Percentiles rank a stretch among this genome's conserved stretches.
phyloP scores from a whole-genome alignment of 2,113 vertebrate genomes.

The Podarcis raffonei region DNA sequence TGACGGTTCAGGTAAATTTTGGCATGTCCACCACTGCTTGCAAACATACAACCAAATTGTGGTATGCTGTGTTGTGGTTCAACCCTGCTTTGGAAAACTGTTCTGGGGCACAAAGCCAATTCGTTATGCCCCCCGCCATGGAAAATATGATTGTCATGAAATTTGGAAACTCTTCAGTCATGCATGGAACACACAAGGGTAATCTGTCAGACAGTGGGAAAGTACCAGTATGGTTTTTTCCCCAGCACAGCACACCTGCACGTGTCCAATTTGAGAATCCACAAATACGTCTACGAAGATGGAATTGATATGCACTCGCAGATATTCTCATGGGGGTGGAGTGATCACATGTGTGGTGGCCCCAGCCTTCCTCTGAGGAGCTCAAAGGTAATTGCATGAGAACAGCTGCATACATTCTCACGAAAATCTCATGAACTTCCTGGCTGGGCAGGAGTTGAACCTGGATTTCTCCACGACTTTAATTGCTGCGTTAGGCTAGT shows the following conservation, averaged over 20 bases:
- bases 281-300: not conserved
- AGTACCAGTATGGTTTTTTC: too few species aligned
- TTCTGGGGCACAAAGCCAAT: not conserved
- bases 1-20: not conserved
- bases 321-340: not conserved
- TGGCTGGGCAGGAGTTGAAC: not conserved
- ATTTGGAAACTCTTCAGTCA: not conserved
- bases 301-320: not conserved
- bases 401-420: not conserved
- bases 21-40: not conserved
- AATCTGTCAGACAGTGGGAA: not conserved
- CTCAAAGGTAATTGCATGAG: not conserved
- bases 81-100: not conserved
- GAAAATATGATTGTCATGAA: not conserved
- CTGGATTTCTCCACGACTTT: not conserved
- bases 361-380: not conserved
- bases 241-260: not conserved
- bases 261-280: not conserved
- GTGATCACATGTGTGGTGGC: not conserved
- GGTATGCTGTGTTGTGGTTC: not conserved
- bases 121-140: not conserved
- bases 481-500: too few species aligned
- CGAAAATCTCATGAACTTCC: not conserved
- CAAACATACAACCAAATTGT: not conserved
- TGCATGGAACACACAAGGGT: not conserved